Evolutionary conservation across 1,140 invertebrate genomes (phyloP).

Genomic region (Brachystomella parvula): DNA sequence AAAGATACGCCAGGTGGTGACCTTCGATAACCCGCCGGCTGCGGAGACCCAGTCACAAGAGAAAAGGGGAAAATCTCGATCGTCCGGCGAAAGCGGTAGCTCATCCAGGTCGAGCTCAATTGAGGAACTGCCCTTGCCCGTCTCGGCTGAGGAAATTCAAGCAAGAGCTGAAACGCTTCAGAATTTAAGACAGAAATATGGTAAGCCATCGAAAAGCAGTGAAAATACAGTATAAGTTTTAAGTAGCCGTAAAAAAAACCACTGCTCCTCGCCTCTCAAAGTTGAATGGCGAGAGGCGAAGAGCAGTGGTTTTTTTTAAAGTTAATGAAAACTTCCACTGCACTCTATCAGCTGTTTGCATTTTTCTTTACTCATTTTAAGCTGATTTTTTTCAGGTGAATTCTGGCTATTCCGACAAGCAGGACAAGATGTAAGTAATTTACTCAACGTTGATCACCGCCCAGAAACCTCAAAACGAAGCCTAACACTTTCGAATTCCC

Average conservation of each 20-base stretch:
- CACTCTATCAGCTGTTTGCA: too few species aligned
- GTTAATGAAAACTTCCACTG: too few species aligned
- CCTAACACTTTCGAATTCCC: not conserved
- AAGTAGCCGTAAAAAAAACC: too few species aligned
- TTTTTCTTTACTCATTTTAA: too few species aligned
- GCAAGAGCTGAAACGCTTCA: constrained; percentile 22
- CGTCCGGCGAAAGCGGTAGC: not conserved
- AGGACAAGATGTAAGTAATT: constrained; percentile 24
- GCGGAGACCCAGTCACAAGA: not conserved
- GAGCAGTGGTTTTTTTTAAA: too few species aligned
- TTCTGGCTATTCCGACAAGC: constrained; percentile 33
- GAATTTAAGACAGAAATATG: constrained; percentile 29
- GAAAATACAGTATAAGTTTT: too few species aligned
- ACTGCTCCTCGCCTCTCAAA: too few species aligned
- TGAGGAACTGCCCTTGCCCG: not conserved
- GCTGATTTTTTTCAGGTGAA: too few species aligned
- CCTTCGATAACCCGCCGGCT: constrained; percentile 16
- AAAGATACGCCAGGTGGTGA: constrained; percentile 30
- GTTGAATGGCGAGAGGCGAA: too few species aligned
- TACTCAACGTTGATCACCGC: constrained; percentile 25
- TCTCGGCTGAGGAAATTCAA: not conserved
- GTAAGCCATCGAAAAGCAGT: too few species aligned
- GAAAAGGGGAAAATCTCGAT: not conserved
- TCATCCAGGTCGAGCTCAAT: not conserved
- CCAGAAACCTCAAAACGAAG: constrained; percentile 4